These are phyloP conservation scores for Bombus cullumanus DNA, from an alignment of 1,140 invertebrate species.

Conservation along the genomic window DNA sequence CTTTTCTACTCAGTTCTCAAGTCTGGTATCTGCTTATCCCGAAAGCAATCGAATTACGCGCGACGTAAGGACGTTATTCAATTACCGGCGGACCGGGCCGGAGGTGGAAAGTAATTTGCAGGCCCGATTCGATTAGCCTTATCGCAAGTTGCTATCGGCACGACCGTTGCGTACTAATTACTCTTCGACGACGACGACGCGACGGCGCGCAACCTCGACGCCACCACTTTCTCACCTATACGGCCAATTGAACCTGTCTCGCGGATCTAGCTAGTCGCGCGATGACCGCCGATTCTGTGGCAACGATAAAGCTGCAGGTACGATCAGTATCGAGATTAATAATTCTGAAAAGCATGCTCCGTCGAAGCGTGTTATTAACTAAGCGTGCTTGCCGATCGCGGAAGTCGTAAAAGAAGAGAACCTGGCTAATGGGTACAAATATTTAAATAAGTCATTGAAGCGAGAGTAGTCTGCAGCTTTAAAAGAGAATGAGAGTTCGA, in stretches of 20 bases:
- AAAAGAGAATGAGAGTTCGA: background rate
- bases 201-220: conserved; percentile 6
- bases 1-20: conserved; percentile 33
- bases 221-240: conserved; percentile 26
- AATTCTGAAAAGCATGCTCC: background rate
- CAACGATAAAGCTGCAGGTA: background rate
- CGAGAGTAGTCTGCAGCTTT: background rate
- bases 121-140: conserved; percentile 60
- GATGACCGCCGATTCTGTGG: background rate
- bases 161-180: conserved; percentile 55
- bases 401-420: background rate
- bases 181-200: conserved; percentile 52
- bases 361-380: background rate
- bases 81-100: conserved; percentile 42
- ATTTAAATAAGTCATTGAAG: background rate
- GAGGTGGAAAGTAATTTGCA: conserved; percentile 64
- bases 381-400: background rate
- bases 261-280: background rate
- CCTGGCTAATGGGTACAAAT: background rate
- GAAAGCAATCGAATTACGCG: conserved; percentile 61
- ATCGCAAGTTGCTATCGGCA: conserved; percentile 56
- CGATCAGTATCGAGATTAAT: conserved; percentile 9
- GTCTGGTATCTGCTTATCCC: conserved; percentile 59
- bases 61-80: conserved; percentile 60
- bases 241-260: background rate